Conservation (phyloP, 2,113 vertebrate species). For the Anthoscopus minutus region DNA sequence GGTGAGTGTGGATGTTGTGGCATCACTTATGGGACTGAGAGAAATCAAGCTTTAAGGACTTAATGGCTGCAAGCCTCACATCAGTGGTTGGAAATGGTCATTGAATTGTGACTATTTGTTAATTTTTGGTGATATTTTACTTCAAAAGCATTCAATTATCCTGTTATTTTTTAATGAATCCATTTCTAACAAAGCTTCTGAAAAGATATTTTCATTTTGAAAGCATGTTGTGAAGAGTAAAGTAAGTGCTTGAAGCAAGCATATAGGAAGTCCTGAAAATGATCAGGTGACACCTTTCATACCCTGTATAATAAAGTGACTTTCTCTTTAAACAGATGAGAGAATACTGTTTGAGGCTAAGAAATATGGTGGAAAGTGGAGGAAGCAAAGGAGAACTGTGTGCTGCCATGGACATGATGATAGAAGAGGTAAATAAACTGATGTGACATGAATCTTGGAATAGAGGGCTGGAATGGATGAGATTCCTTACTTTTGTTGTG, state of each 20-base stretch:
- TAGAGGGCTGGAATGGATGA: not conserved
- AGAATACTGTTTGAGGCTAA: conserved; percentile 90
- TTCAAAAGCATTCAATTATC: not conserved
- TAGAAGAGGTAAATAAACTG: conserved; percentile 85
- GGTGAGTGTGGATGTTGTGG: not conserved
- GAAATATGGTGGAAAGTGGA: conserved; percentile 86
- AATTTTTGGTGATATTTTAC: not conserved
- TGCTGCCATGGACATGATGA: conserved; percentile 85
- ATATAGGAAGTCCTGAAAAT: not conserved
- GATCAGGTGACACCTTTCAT: not conserved
- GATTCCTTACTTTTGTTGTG: not conserved
- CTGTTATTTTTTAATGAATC: not conserved
- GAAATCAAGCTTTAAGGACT: not conserved
- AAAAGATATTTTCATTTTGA: not conserved
- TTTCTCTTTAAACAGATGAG: conserved; percentile 78
- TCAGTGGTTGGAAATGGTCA: not conserved
- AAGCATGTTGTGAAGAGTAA: not conserved
- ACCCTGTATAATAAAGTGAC: not conserved
- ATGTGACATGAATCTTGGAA: not conserved
- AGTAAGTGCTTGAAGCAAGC: not conserved
- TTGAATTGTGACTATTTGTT: not conserved
- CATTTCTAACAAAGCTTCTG: not conserved
- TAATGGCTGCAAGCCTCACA: not conserved
- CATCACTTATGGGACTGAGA: not conserved
- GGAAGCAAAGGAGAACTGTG: conserved; percentile 80